Conservation (phyloP, 2,888 invertebrate genomes). For the Allygus modestus region DNA sequence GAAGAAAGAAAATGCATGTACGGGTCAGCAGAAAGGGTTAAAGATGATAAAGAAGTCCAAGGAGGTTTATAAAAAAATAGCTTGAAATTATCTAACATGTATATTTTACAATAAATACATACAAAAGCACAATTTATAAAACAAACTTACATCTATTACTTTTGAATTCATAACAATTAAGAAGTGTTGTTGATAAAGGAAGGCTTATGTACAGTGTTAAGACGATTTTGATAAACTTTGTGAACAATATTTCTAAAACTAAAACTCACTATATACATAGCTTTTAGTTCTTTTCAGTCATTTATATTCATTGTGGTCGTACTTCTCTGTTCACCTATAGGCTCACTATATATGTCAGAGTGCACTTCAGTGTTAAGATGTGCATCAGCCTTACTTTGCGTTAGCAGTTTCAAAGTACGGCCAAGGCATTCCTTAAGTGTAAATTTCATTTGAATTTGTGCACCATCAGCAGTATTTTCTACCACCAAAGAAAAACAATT, state of each 20-base stretch:
- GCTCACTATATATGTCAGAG: background rate
- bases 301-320: background rate
- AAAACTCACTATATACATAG: constrained; percentile 2
- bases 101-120: constrained; percentile 58
- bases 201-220: background rate
- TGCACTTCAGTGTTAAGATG: constrained; percentile 18
- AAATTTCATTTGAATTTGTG: constrained; percentile 5
- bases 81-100: background rate
- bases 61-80: too few species aligned
- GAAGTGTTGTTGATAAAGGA: background rate
- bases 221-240: background rate
- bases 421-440: constrained; percentile 65
- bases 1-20: too few species aligned
- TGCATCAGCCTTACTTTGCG: constrained; percentile 66
- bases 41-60: too few species aligned
- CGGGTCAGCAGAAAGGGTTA: too few species aligned
- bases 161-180: background rate
- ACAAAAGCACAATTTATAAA: constrained; percentile 48
- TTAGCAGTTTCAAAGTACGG: constrained; percentile 64
- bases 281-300: constrained; percentile 16
- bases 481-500: constrained; percentile 18
- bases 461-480: constrained; percentile 38
- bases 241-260: background rate
- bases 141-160: constrained; percentile 1
- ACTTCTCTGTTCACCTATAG: background rate